A percentile compares a stretch with the other conserved stretches of the same genome.
Evolutionary conservation across 2,797 vertebrate species (phyloP).

Genomic region (Rhyacichthys aspro): DNA sequence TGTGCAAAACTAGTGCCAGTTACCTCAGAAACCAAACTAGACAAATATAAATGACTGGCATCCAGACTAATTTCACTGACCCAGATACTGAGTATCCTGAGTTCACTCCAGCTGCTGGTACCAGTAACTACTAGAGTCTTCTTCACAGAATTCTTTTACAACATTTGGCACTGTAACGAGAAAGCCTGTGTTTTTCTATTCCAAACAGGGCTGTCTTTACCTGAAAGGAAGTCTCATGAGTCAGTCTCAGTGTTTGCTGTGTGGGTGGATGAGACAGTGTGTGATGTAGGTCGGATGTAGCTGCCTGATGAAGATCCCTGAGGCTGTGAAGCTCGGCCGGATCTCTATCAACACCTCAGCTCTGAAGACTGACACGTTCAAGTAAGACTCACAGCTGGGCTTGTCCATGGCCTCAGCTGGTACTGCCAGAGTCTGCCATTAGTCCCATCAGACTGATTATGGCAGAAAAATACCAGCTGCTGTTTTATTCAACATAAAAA

Average conservation of each 20-base stretch:
- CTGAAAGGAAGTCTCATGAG: conserved; percentile 25
- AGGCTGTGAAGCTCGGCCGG: conserved; percentile 51
- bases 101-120: too few relatives aligned
- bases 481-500: conserved; percentile 74
- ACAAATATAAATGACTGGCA: too few relatives aligned
- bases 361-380: conserved; percentile 52
- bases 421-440: conserved; percentile 56
- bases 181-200: too few relatives aligned
- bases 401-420: conserved; percentile 69
- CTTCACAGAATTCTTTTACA: too few relatives aligned
- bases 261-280: conserved; percentile 17
- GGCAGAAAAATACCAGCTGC: conserved; percentile 74
- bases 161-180: too few relatives aligned
- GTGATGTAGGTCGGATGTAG: conserved; percentile 39
- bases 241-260: conserved; percentile 20
- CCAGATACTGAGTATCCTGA: too few relatives aligned
- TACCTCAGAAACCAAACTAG: too few relatives aligned
- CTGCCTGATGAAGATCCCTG: conserved; percentile 49
- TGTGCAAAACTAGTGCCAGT: too few relatives aligned
- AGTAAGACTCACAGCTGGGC: conserved; percentile 70
- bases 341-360: conserved; percentile 79
- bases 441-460: conserved; percentile 73
- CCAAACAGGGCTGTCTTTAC: conserved; percentile 20
- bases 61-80: too few relatives aligned
- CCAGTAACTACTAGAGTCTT: too few relatives aligned